phyloP scores from a whole-genome alignment of 1,140 invertebrate genomes.

The Aphelinus certus region DNA sequence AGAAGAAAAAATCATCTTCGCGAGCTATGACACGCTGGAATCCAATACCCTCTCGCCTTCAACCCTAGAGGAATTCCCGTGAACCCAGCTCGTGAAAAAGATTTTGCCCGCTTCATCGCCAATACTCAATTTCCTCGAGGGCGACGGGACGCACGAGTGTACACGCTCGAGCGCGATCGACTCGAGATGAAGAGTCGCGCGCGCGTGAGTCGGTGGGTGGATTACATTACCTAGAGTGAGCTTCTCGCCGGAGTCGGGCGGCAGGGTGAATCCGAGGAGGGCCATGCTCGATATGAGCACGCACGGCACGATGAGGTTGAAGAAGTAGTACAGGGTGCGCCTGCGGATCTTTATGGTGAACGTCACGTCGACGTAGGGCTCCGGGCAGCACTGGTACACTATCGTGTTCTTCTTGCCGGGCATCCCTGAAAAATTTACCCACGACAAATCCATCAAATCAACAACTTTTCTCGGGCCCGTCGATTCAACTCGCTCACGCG shows the following conservation, averaged over 20 bases:
- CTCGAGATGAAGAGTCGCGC: not conserved
- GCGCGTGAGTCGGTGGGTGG: not conserved
- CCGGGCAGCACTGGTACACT: conserved; percentile 85
- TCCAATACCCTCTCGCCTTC: too few species aligned
- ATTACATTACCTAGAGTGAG: conserved; percentile 88
- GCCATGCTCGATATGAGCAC: conserved; percentile 98
- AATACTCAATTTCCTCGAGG: too few species aligned
- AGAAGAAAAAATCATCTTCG: too few species aligned
- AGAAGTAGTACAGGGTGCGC: conserved; percentile 98
- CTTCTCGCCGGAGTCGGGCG: conserved; percentile 98
- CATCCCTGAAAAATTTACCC: conserved; percentile 72
- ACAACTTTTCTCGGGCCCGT: too few species aligned
- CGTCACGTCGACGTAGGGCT: conserved; percentile 96
- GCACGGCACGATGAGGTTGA: conserved; percentile 99
- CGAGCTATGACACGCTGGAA: too few species aligned
- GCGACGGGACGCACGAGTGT: not conserved
- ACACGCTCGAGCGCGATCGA: too few species aligned
- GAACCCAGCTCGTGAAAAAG: too few species aligned
- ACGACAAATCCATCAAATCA: too few species aligned
- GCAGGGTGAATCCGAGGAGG: conserved; percentile 95
- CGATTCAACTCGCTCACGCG: too few species aligned
- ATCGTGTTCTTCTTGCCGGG: conserved; percentile 86
- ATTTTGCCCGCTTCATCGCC: too few species aligned
- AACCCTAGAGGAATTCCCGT: too few species aligned
- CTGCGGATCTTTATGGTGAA: conserved; percentile 97